Evolutionary conservation across 2,113 vertebrate genomes (phyloP).

Genomic region (Tupaia chinensis): DNA sequence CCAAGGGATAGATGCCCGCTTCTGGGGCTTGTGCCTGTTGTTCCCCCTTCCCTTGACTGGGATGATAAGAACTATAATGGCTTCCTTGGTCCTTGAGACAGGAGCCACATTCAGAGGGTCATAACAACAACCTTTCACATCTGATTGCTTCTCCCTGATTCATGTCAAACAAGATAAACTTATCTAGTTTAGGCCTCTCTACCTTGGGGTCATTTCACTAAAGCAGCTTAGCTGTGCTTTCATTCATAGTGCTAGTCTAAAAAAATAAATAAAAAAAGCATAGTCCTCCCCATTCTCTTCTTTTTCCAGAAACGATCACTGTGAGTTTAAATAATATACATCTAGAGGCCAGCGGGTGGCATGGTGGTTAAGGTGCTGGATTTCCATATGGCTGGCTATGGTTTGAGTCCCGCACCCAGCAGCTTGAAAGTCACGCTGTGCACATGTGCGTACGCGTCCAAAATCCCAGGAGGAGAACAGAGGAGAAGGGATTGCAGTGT

Average conservation of each 20-base stretch:
- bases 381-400: too few relatives aligned
- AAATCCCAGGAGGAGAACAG: too few relatives aligned
- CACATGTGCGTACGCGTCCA: too few relatives aligned
- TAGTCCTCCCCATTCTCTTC: background rate
- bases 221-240: background rate
- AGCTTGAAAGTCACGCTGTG: too few relatives aligned
- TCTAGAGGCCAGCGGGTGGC: too few relatives aligned
- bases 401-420: too few relatives aligned
- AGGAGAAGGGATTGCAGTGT: too few relatives aligned
- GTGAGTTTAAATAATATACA: background rate
- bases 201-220: slow-evolving; percentile 9
- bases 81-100: background rate
- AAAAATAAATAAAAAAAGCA: background rate
- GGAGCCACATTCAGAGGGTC: background rate
- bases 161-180: background rate
- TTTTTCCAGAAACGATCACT: background rate
- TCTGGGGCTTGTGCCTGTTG: background rate
- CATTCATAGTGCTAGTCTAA: background rate
- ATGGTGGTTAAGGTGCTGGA: too few relatives aligned
- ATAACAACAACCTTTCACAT: background rate
- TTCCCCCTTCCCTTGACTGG: background rate
- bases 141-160: background rate
- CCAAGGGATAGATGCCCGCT: background rate
- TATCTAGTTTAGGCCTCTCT: background rate
- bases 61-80: background rate